Conservation (phyloP, 2,113 vertebrate genomes). For the Uropsilus gracilis region DNA sequence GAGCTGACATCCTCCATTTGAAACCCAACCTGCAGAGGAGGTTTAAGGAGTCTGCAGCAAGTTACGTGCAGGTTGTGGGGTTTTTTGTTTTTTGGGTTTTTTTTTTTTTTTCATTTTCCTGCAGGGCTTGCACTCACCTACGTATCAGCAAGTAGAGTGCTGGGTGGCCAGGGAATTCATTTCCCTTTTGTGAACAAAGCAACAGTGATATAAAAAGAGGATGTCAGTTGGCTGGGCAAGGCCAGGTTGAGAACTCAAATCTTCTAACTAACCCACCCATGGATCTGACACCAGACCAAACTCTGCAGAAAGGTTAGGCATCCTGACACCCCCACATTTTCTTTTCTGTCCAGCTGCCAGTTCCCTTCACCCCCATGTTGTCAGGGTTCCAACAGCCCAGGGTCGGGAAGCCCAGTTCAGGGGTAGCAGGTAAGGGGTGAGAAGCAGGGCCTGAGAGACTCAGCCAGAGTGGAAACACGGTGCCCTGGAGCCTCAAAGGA, state of each 20-base stretch:
- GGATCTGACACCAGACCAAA: not conserved
- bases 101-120: too few relatives aligned
- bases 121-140: too few relatives aligned
- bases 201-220: not conserved
- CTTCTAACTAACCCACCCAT: not conserved
- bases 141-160: not conserved
- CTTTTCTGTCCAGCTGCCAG: not conserved
- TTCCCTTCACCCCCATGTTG: not conserved
- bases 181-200: not conserved
- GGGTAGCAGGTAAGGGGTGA: not conserved
- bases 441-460: not conserved
- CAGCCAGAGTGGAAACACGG: rapidly evolving
- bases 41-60: too few relatives aligned
- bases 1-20: rapidly evolving
- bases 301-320: not conserved
- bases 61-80: not conserved
- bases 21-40: too few relatives aligned
- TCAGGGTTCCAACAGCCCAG: not conserved
- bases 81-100: too few relatives aligned
- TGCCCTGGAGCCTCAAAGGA: too few relatives aligned
- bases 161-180: not conserved
- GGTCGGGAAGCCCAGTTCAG: not conserved
- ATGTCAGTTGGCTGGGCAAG: not conserved
- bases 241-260: not conserved
- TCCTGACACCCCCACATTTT: not conserved